Base-by-base conservation (phyloP, 2,113 vertebrate species). In the Amphilophus citrinellus region DNA sequence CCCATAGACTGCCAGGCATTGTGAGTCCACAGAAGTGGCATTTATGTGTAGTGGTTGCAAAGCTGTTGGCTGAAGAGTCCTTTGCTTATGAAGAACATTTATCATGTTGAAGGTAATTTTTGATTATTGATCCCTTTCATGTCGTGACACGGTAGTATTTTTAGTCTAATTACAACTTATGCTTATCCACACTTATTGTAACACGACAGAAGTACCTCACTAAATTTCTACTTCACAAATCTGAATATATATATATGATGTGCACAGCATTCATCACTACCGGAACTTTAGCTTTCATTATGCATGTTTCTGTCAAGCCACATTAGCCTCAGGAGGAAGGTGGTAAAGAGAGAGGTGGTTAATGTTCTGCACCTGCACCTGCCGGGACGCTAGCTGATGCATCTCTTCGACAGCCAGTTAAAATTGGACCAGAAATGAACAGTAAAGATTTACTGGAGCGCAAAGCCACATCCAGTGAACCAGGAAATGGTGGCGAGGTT, bases 401-500 rank as follows among this genome's bases (percentile, higher is more conserved):
- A 32, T 87, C 65, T 80, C 84, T 37, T 86, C 27, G 4, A 75
- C 86, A 80, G 82, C 87, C 82, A 39, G 76, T 84, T 90, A 61
- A 87, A 92, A 91, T 76, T 84, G 84, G 84, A 85, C 76, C 79
- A 76, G 80, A 87, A 91, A 88, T 84, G 90, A 91, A 87, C 78
- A 73, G 85, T 78, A 85, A 80, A 90, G 80, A 87, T 86, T 90
- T 86, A 90, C 85, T 85, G 91, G 65, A 91, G 90, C 85, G 73
- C 77, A 22, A 61, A 83, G 84, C 44, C 24, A 53, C 50, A 88
- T 61, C 61, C 93, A 91, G 62, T 92, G 93, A 95, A 93, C 94
- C 94, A 93, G 82, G 90, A 95, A 95, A 95, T 94, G 92, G 88
- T 80, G 87, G 79, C 50, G 11, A 82, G 91, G 79, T 91, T 92